Percentiles rank a stretch among this genome's conserved stretches.
These are phyloP conservation scores for Stigmatopora argus DNA, from an alignment of 2,113 vertebrate species.

Conservation along the genomic window DNA sequence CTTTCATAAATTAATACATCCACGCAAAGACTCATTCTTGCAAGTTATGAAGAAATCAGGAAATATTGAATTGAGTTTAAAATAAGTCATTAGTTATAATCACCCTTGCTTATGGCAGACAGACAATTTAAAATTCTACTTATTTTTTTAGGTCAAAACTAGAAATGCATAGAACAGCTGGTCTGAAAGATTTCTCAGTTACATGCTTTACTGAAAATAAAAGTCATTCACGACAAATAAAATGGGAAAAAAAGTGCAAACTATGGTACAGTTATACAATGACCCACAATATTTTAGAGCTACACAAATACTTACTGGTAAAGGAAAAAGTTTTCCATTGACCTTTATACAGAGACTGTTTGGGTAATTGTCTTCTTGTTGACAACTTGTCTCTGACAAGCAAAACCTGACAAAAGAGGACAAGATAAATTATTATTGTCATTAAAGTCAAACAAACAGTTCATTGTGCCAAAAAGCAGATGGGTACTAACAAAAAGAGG, in stretches of 20 bases:
- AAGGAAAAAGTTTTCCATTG: slow-evolving; percentile 90
- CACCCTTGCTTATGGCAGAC: too few relatives aligned
- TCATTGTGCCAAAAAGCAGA: background rate
- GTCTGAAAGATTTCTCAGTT: background rate
- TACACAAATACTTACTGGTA: slow-evolving; percentile 78
- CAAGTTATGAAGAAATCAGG: too few relatives aligned
- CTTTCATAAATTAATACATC: background rate
- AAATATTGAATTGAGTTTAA: too few relatives aligned
- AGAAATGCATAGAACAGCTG: background rate
- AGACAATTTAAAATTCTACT: too few relatives aligned
- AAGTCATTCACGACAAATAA: background rate
- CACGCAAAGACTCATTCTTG: too few relatives aligned
- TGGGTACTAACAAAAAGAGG: background rate
- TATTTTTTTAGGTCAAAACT: too few relatives aligned
- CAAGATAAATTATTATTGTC: background rate
- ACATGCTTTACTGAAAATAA: background rate
- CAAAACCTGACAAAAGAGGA: slow-evolving; percentile 77
- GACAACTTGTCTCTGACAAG: slow-evolving; percentile 93
- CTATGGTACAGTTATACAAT: background rate
- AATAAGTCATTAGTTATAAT: too few relatives aligned
- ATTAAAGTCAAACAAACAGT: background rate
- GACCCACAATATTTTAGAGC: background rate
- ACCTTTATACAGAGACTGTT: slow-evolving; percentile 96
- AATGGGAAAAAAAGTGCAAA: background rate
- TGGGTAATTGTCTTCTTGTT: slow-evolving; percentile 95